These are phyloP conservation scores for Nasonia giraulti DNA, from an alignment of 1,140 invertebrate species.

Conservation along the genomic window DNA sequence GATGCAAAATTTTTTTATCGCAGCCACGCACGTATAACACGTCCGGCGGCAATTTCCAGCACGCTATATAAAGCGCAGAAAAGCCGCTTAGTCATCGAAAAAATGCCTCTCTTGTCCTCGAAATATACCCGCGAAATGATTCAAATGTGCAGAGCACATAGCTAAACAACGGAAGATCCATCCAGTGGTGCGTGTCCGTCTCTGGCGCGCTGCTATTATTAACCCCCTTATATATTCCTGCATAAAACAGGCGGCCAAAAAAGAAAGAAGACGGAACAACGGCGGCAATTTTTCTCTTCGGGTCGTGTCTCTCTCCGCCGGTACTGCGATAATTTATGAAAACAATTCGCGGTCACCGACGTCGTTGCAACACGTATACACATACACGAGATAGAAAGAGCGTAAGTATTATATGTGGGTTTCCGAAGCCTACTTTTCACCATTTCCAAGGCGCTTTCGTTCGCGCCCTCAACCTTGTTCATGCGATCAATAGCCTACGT, in stretches of 20 bases:
- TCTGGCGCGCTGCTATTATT: background rate
- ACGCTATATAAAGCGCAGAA: background rate
- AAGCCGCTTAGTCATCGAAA: background rate
- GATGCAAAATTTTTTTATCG: background rate
- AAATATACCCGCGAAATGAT: background rate
- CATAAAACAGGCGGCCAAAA: background rate
- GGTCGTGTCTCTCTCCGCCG: background rate
- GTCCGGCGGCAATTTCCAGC: background rate
- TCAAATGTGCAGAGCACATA: background rate
- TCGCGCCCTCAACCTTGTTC: slow-evolving; percentile 48
- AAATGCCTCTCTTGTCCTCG: background rate
- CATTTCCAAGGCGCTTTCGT: slow-evolving; percentile 47
- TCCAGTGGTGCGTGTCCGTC: background rate
- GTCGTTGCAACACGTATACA: background rate
- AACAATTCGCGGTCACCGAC: background rate
- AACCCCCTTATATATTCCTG: background rate
- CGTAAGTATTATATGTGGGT: background rate
- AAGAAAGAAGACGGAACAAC: background rate
- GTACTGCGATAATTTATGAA: slow-evolving; percentile 9
- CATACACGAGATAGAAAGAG: too few relatives aligned
- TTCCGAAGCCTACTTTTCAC: slow-evolving; percentile 37
- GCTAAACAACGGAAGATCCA: background rate
- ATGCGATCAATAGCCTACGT: slow-evolving; percentile 42
- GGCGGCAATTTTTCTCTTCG: background rate
- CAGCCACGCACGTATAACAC: too few relatives aligned